Evolutionary conservation across 2,888 invertebrate species (phyloP).

Genomic region (Leptarthrus brevirostris): DNA sequence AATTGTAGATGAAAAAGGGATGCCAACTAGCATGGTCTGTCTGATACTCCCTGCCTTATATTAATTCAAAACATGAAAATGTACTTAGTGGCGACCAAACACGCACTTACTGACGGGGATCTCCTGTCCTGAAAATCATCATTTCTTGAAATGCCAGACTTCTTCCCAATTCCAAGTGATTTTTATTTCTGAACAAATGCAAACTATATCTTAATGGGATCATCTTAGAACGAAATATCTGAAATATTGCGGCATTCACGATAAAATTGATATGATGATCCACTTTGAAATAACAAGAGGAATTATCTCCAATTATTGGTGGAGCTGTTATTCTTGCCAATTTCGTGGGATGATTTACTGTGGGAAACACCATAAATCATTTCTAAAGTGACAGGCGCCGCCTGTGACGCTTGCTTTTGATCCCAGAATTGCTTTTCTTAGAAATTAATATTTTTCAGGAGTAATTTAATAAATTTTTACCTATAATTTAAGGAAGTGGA

Average conservation of each 20-base stretch:
- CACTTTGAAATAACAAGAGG: slow-evolving; percentile 12
- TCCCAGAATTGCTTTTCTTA: too few species aligned
- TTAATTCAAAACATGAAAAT: too few species aligned
- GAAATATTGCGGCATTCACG: slow-evolving; percentile 10
- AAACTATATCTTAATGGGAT: too few species aligned
- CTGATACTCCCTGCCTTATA: too few species aligned
- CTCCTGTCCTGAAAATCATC: too few species aligned
- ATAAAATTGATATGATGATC: slow-evolving; percentile 31
- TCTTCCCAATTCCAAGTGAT: not conserved
- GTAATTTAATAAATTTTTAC: too few species aligned
- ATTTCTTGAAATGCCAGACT: not conserved
- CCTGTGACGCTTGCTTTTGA: slow-evolving; percentile 5
- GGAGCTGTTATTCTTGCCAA: slow-evolving; percentile 25
- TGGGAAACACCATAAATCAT: slow-evolving; percentile 30
- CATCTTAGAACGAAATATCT: too few species aligned
- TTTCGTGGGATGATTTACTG: slow-evolving; percentile 24
- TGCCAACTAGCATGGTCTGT: not conserved
- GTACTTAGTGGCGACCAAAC: too few species aligned
- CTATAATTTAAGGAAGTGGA: too few species aligned
- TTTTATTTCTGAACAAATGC: not conserved
- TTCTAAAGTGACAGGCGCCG: slow-evolving; percentile 10
- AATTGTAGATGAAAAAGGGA: not conserved
- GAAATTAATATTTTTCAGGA: too few species aligned
- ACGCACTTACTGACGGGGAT: too few species aligned
- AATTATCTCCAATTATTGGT: slow-evolving; percentile 30